Percentiles rank a stretch among this genome's conserved stretches.
Evolutionary conservation across 2,797 vertebrate genomes (phyloP).

Genomic region (Fistularia commersonii): DNA sequence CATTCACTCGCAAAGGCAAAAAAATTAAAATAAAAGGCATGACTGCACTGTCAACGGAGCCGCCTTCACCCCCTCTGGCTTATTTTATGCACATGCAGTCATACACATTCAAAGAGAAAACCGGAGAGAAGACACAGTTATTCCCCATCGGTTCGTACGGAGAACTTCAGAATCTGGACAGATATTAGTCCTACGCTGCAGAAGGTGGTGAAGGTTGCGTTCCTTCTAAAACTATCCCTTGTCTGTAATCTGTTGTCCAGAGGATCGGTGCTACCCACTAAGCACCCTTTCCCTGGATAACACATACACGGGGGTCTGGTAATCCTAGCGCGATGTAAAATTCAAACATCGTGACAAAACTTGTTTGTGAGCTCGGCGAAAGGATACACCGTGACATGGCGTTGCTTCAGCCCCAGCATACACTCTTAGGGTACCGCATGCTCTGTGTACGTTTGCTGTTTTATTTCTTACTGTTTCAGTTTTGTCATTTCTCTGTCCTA

Average conservation of each 20-base stretch:
- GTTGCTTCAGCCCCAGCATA: too few species aligned
- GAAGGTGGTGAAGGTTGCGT: constrained; percentile 58
- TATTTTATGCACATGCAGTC: constrained; percentile 23
- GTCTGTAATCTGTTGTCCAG: constrained; percentile 65
- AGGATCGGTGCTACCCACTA: constrained; percentile 54
- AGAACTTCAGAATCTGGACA: constrained; percentile 59
- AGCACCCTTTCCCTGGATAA: constrained; percentile 62
- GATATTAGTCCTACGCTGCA: constrained; percentile 42
- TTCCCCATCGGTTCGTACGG: constrained; percentile 46
- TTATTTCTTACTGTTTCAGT: too few species aligned
- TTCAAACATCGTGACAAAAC: too few species aligned
- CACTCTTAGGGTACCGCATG: too few species aligned
- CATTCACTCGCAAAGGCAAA: constrained; percentile 28
- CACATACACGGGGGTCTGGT: constrained; percentile 65
- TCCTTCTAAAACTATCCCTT: constrained; percentile 48
- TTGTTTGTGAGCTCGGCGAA: too few species aligned
- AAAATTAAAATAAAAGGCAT: too few species aligned
- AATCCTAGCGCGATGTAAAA: too few species aligned
- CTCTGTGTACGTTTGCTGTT: too few species aligned
- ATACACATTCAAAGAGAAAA: constrained; percentile 13
- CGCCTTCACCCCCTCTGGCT: constrained; percentile 50
- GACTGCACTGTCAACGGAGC: constrained; percentile 42
- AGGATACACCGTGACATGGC: too few species aligned
- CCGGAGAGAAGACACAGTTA: constrained; percentile 44
- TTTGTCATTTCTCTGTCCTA: too few species aligned